These are phyloP conservation scores for Trachythela sp. DNA, from an alignment of 64 coral and sea anemone species.

Conservation along the genomic window DNA sequence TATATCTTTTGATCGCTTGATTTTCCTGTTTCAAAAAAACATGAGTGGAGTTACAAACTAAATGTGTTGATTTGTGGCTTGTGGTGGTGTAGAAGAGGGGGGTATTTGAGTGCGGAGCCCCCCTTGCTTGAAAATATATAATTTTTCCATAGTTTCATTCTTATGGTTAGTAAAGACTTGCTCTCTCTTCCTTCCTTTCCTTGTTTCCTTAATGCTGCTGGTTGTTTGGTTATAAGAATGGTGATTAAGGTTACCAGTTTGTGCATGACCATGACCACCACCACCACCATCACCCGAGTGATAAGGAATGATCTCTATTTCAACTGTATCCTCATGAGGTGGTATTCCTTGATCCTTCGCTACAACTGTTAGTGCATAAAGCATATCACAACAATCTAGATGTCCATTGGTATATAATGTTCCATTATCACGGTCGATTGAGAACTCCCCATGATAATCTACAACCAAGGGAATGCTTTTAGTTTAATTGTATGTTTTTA, in stretches of 20 bases:
- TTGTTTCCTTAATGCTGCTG: no score
- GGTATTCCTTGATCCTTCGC: background rate
- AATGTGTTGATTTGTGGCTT: no score
- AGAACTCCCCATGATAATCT: background rate
- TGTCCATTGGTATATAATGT: background rate
- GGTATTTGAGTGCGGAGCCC: no score
- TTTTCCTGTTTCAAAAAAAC: background rate
- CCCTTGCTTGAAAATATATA: no score
- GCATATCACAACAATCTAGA: background rate
- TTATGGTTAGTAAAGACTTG: no score
- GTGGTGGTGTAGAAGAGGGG: no score
- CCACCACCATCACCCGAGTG: no score
- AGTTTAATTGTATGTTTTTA: no score
- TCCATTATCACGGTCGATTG: background rate
- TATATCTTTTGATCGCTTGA: background rate
- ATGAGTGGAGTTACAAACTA: background rate
- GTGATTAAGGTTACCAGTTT: background rate
- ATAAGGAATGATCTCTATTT: background rate
- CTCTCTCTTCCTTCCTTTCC: no score
- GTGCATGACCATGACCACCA: background rate
- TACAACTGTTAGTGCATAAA: background rate
- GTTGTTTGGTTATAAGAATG: no score
- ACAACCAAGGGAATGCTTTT: background rate
- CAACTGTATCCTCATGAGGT: background rate
- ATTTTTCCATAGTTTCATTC: no score